Evolutionary conservation across 2,113 vertebrate species (phyloP).

Genomic region (Catharus fuscescens): DNA sequence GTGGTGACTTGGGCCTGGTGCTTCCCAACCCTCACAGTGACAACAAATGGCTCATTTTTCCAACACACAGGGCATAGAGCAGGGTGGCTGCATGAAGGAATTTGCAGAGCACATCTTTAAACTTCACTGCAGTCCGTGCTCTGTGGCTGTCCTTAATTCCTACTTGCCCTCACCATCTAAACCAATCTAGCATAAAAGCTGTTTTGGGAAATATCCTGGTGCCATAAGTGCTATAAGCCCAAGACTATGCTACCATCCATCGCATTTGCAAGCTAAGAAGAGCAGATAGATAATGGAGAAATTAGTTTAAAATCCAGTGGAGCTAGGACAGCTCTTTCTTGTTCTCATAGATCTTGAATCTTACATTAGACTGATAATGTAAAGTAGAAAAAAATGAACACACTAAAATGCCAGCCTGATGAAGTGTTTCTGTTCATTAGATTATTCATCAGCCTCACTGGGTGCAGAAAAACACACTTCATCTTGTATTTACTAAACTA

Average conservation of each 20-base stretch:
- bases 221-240: background rate
- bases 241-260: background rate
- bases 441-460: background rate
- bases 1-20: background rate
- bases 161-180: background rate
- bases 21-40: background rate
- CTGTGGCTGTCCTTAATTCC: background rate
- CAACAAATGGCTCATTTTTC: rapidly evolving
- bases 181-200: background rate
- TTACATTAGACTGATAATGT: background rate
- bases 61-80: background rate
- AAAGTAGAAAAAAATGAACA: background rate
- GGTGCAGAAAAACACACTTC: background rate
- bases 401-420: background rate
- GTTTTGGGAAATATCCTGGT: background rate
- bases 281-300: background rate
- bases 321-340: background rate
- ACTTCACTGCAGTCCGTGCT: background rate
- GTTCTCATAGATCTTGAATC: background rate
- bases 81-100: background rate
- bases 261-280: background rate
- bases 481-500: background rate
- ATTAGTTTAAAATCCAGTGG: background rate
- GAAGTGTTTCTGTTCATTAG: background rate
- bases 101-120: background rate